These are phyloP conservation scores for Pyrrhosoma nymphula DNA, from an alignment of 2,888 invertebrate genomes.

Conservation along the genomic window DNA sequence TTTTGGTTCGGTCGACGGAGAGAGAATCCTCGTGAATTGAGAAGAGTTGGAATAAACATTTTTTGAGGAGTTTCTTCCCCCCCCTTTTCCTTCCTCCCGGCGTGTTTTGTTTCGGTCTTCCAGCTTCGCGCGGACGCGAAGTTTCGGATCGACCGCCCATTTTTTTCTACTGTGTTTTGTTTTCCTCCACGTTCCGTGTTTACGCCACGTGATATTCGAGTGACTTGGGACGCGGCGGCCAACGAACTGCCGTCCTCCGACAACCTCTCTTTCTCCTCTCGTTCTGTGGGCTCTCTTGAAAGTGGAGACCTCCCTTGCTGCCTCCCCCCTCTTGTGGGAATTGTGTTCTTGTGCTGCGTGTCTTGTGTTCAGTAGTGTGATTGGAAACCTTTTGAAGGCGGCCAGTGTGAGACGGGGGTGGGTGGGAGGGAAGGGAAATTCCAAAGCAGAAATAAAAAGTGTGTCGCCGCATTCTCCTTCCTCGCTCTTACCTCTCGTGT, in stretches of 20 bases:
- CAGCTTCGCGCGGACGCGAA: neutral
- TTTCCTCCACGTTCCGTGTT: slow-evolving; percentile 36
- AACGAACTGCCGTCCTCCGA: slow-evolving; percentile 21
- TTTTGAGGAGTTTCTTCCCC: neutral
- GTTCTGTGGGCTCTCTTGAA: neutral
- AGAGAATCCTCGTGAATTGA: neutral
- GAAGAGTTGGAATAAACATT: neutral
- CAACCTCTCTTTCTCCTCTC: neutral
- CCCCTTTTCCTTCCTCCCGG: neutral
- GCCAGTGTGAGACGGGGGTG: neutral
- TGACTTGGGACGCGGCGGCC: slow-evolving; percentile 17
- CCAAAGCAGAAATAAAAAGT: neutral
- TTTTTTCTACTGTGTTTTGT: slow-evolving; percentile 12
- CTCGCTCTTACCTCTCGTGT: neutral
- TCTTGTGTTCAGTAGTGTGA: neutral
- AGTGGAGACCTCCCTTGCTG: neutral
- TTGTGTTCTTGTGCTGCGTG: slow-evolving; percentile 23
- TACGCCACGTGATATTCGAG: slow-evolving; percentile 39
- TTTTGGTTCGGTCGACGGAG: neutral
- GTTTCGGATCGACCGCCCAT: slow-evolving; percentile 15
- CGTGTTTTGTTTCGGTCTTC: neutral
- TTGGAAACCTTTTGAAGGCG: neutral
- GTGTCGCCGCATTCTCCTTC: neutral
- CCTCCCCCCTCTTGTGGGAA: neutral
- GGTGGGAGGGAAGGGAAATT: neutral